Base-by-base conservation (phyloP, 2,113 vertebrate genomes). In the Telmatochromis sp. region DNA sequence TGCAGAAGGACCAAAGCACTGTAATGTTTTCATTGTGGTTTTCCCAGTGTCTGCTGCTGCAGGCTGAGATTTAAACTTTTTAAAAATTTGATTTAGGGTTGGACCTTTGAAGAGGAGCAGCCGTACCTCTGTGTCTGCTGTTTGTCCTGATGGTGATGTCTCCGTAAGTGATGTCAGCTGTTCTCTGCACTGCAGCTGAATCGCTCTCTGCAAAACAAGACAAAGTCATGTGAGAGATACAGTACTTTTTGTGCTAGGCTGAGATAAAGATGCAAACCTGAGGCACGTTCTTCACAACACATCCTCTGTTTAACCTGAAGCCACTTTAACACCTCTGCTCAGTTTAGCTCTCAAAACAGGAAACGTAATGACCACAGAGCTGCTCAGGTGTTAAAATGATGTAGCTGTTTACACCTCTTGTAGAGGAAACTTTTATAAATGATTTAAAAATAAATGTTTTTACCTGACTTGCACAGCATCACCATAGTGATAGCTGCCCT, bases 1-100 rank as follows among this genome's bases (percentile, higher is more conserved):
- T 57, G 54, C 54, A 57, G 0, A 57, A 23, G 0, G 54, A 57
- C 23, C 1, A 57, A 57, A 8, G 12, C 0, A 0, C 3, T 57
- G 55, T 26, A 57, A 28, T 31, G 26, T 28, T 58, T 58, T 58
- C 7, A 1, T 0, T 14, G 2, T 31, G 57, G 13, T 57, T 8
- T 57, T 57, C 0, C 2, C 54, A 26, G 54, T 57, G 54, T 14
- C 54, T 57, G 23, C 54, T 57, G 23, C 1, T 26, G 54, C 54
- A 57, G 21, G 3, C 23, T 57, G 12, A 57, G 54, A 8, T 14
- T 26, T 26, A 23, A 26, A 0, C 54, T 57, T 57, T 57, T 26
- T 0, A 23, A 26, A 1, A 1, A 26, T 57, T 8, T 26, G 54
- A 57, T 57, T 26, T 57, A 26, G 12, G 23, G 2, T 57, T 28